Percentiles rank a stretch among this genome's conserved stretches.
phyloP scores from a whole-genome alignment of 2,797 vertebrate genomes.

The Cheirogaleus major region DNA sequence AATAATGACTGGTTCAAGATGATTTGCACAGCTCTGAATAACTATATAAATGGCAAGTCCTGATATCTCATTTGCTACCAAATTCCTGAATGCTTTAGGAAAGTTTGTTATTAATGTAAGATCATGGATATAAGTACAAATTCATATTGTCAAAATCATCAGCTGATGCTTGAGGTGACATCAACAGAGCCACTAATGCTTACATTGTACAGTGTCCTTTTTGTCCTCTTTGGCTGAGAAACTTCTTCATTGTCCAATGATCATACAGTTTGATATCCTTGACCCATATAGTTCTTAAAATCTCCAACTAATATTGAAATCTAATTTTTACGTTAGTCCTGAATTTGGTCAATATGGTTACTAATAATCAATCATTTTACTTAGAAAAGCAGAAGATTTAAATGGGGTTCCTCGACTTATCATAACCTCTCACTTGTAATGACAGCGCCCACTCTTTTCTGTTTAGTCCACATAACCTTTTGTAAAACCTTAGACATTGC shows the following conservation, averaged over 20 bases:
- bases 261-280: neutral
- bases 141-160: constrained; percentile 1
- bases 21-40: neutral
- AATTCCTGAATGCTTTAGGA: neutral
- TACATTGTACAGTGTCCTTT: neutral
- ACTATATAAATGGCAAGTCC: neutral
- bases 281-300: neutral
- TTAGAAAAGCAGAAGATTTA: neutral
- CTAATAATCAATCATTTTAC: neutral
- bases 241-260: neutral
- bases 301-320: neutral
- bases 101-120: neutral
- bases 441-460: neutral
- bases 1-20: neutral
- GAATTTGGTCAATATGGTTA: neutral
- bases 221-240: neutral
- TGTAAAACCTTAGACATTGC: neutral
- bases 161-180: neutral
- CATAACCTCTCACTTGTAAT: neutral
- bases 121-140: neutral
- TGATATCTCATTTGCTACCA: neutral
- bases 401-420: neutral
- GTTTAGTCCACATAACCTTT: neutral
- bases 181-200: neutral
- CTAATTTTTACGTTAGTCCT: neutral